phyloP scores from a whole-genome alignment of 2,797 vertebrate species.

The Pogonophryne albipinna region DNA sequence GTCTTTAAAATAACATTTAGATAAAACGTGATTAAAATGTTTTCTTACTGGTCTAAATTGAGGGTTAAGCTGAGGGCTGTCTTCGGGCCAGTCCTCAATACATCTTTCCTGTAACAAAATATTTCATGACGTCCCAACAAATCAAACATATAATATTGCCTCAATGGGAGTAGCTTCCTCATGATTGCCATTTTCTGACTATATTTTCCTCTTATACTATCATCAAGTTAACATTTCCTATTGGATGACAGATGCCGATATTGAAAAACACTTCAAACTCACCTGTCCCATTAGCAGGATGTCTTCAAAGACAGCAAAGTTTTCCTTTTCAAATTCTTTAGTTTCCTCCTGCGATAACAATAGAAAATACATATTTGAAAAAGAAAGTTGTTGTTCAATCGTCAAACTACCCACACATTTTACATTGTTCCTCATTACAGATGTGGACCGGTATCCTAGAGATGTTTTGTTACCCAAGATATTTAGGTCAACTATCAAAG shows the following conservation, averaged over 20 bases:
- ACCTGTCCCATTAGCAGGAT: conserved; percentile 80
- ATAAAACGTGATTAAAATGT: neutral
- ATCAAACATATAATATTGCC: no score
- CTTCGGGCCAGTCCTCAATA: conserved; percentile 87
- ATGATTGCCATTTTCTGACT: no score
- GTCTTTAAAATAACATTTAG: neutral
- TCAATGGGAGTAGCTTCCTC: neutral
- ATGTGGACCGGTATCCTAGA: neutral
- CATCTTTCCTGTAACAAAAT: conserved; percentile 77
- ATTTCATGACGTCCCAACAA: neutral
- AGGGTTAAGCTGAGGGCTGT: conserved; percentile 77
- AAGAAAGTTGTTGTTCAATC: neutral
- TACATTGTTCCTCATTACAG: neutral
- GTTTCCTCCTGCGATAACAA: conserved; percentile 70
- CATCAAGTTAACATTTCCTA: neutral
- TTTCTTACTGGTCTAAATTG: conserved; percentile 82
- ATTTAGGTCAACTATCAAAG: neutral
- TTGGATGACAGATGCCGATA: neutral
- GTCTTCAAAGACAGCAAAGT: conserved; percentile 68
- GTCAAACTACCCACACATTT: neutral
- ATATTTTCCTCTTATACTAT: neutral
- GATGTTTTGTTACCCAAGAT: neutral
- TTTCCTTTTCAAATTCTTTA: conserved; percentile 7
- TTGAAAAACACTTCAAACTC: neutral
- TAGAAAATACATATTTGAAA: neutral